Evolutionary conservation across 2,888 invertebrate species (phyloP).

Genomic region (Papilio demoleus): DNA sequence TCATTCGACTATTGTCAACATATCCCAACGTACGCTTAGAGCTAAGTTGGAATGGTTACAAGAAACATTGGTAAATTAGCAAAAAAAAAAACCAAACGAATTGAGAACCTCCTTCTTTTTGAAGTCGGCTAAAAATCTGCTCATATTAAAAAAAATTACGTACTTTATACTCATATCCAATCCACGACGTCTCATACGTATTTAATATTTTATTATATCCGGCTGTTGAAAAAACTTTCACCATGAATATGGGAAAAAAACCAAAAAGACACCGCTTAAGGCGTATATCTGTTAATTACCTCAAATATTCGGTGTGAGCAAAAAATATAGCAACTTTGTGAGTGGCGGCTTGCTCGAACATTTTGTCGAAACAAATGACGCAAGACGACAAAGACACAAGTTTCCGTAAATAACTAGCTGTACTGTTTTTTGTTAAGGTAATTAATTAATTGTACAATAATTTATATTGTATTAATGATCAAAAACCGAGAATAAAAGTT

Average conservation of each 20-base stretch:
- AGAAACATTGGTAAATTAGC: too few species aligned
- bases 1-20: too few species aligned
- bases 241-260: slow-evolving; percentile 42
- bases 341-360: slow-evolving; percentile 38
- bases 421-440: background rate
- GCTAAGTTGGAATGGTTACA: too few species aligned
- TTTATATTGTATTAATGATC: too few species aligned
- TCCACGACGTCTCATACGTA: too few species aligned
- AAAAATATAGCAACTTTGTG: slow-evolving; percentile 39
- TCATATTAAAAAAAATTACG: too few species aligned
- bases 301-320: slow-evolving; percentile 65
- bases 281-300: slow-evolving; percentile 76
- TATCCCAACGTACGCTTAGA: too few species aligned
- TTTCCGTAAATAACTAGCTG: slow-evolving; percentile 27
- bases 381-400: slow-evolving; percentile 35
- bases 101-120: too few species aligned
- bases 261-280: slow-evolving; percentile 51
- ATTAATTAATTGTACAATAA: background rate
- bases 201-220: slow-evolving; percentile 35
- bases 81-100: too few species aligned
- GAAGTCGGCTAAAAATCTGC: too few species aligned
- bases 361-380: slow-evolving; percentile 53
- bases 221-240: slow-evolving; percentile 54
- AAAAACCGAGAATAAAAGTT: too few species aligned
- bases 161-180: too few species aligned